These are phyloP conservation scores for Hippocampus comes DNA, from an alignment of 2,113 vertebrate genomes.

Conservation along the genomic window DNA sequence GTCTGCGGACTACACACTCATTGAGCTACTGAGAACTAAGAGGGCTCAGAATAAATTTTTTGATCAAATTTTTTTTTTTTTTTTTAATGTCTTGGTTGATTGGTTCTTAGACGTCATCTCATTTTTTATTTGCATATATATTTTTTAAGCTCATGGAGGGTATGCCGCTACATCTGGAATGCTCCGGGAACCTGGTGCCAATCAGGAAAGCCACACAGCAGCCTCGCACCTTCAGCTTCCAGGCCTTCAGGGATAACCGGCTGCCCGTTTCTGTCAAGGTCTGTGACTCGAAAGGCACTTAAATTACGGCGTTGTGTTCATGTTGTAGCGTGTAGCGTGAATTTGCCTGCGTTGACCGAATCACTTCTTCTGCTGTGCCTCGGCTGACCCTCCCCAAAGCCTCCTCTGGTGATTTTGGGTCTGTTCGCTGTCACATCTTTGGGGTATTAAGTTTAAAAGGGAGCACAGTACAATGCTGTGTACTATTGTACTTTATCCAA, in stretches of 20 bases:
- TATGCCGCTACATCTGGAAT: slow-evolving; percentile 88
- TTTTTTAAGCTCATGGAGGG: slow-evolving; percentile 87
- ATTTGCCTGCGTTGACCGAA: slow-evolving; percentile 11
- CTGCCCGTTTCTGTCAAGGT: slow-evolving; percentile 94
- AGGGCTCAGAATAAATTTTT: too few relatives aligned
- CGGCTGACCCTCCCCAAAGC: slow-evolving; percentile 20
- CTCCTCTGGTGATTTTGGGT: slow-evolving; percentile 11
- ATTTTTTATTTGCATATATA: not conserved
- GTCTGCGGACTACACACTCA: too few relatives aligned
- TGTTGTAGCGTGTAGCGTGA: slow-evolving; percentile 17
- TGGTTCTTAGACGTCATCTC: not conserved
- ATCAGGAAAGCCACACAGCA: slow-evolving; percentile 89
- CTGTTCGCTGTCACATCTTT: slow-evolving; percentile 7
- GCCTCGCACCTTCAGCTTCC: slow-evolving; percentile 91
- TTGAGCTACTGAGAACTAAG: too few relatives aligned
- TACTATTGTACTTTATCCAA: too few relatives aligned
- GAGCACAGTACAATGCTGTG: not conserved
- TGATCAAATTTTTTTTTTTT: too few relatives aligned
- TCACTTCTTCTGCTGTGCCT: slow-evolving; percentile 15
- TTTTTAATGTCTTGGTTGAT: not conserved
- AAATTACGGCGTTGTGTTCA: slow-evolving; percentile 11
- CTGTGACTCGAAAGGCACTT: slow-evolving; percentile 11
- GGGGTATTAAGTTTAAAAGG: not conserved
- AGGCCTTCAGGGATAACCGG: slow-evolving; percentile 92
- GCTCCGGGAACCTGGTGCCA: slow-evolving; percentile 92